A percentile compares a stretch with the other conserved stretches of the same genome.
Conservation (phyloP, 2,797 vertebrate genomes). For the Onychomys torridus region DNA sequence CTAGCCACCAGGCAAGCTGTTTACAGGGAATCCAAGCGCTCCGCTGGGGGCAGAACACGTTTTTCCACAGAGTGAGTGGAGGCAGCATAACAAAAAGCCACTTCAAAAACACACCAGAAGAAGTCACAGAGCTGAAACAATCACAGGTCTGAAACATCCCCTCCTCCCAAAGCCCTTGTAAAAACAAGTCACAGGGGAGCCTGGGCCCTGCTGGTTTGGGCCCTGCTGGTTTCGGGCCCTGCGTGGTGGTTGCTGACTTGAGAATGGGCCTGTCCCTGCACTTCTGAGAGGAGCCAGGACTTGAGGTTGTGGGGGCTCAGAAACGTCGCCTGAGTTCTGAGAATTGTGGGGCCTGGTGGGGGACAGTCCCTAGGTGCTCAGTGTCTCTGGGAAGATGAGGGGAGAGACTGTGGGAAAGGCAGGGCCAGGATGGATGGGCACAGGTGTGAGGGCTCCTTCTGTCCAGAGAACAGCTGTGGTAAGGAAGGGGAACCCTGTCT, state of each 20-base stretch:
- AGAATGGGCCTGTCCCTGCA: conserved; percentile 76
- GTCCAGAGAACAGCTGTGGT: neutral
- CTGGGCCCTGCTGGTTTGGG: conserved; percentile 63
- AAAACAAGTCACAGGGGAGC: conserved; percentile 83
- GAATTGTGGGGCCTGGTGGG: conserved; percentile 61
- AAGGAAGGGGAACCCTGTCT: neutral
- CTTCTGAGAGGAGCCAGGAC: conserved; percentile 68
- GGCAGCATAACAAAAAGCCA: conserved; percentile 84
- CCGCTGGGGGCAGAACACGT: neutral
- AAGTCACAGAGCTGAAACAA: conserved; percentile 69
- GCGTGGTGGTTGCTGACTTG: conserved; percentile 75
- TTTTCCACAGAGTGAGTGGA: conserved; percentile 70
- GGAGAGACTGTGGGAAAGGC: conserved; percentile 20
- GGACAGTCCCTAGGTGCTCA: conserved; percentile 70
- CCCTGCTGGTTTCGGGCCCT: conserved; percentile 64
- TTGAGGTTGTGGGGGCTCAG: conserved; percentile 66
- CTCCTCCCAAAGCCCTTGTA: conserved; percentile 36
- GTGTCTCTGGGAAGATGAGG: conserved; percentile 68
- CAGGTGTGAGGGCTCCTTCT: neutral
- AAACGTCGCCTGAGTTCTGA: conserved; percentile 80
- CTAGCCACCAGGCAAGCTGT: conserved; percentile 6
- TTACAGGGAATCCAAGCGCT: conserved; percentile 52
- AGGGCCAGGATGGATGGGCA: neutral
- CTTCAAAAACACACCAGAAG: conserved; percentile 86
- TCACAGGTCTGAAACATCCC: conserved; percentile 70